These are phyloP conservation scores for Scyliorhinus canicula DNA, from an alignment of 2,797 vertebrate genomes.

Conservation along the genomic window DNA sequence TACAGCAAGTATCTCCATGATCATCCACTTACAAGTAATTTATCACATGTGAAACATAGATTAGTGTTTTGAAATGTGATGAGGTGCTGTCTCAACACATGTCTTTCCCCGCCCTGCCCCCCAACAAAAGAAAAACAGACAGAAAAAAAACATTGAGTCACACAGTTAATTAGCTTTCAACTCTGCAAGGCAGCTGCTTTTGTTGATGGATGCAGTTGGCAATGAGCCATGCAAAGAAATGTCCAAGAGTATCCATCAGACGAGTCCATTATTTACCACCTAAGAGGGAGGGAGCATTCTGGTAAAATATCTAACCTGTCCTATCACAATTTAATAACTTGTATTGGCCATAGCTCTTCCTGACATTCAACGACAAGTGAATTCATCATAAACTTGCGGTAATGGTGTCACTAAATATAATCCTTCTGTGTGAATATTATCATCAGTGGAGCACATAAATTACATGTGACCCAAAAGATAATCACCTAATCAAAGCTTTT, in stretches of 20 bases:
- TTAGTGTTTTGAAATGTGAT: background rate
- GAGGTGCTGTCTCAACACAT: background rate
- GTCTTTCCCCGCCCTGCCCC: background rate
- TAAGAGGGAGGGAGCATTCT: background rate
- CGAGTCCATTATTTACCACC: background rate
- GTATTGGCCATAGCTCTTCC: background rate
- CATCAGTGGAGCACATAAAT: background rate
- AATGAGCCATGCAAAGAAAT: background rate
- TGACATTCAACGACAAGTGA: background rate
- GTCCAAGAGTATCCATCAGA: background rate
- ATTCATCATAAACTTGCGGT: background rate
- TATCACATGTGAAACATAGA: background rate
- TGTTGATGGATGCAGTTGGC: background rate
- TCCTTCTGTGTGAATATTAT: background rate
- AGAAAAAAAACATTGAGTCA: background rate
- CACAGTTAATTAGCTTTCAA: background rate
- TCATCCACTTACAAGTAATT: background rate
- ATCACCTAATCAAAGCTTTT: background rate
- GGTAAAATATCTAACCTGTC: background rate
- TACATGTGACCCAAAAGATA: background rate
- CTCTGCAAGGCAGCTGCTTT: background rate
- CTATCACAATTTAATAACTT: background rate
- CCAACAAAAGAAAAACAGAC: background rate
- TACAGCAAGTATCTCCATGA: background rate
- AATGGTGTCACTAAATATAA: background rate